Evolutionary conservation across 2,888 invertebrate species (phyloP), one percentile per base, ranked within the genome.

Genomic region (Epinotia ramella): DNA sequence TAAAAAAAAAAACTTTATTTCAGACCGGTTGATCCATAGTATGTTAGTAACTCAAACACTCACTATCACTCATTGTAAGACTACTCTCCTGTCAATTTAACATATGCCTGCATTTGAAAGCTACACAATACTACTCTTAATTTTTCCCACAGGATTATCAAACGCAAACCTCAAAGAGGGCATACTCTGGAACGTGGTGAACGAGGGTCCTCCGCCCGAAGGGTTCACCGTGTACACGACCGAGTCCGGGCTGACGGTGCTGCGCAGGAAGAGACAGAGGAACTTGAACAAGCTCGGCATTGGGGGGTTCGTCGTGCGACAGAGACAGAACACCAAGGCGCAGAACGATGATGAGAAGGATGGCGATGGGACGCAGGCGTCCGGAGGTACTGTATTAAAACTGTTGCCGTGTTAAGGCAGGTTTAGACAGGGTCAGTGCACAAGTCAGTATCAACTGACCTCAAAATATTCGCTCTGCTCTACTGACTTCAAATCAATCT

Each of bases 211-310:
- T 0, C 96, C 97, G 0, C 98, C 98, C 0, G 97, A 97, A 83
- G 97, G 97, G 12, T 97, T 97, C 84, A 97, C 97, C 18, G 95
- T 97, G 64, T 96, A 96, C 84, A 97, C 97, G 0, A 97, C 97
- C 77, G 98, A 98, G 81, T 96, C 96, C 20, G 98, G 98, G 0
- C 95, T 97, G n/a, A 96, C 96, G 16, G 96, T 98, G 62, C 90
- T 98, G 76, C 94, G 97, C 75, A 95, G 98, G 77, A 98, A 98
- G 88, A 95, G 98, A 66, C 98, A 98, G 87, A 94, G 98, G 68
- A 98, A 98, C 90, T 91, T 98, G 59, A 98, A 98, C 86, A 98
- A 98, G 89, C 94, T 98, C 53, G 96, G 96, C 7, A 98, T 99
- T 77, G 99, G 99, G 6, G 99, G 99, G 0, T 99, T 99, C 86